Evolutionary conservation across 2,888 invertebrate species (phyloP), one percentile per base, ranked within the genome.

Genomic region (Andrena fulva): DNA sequence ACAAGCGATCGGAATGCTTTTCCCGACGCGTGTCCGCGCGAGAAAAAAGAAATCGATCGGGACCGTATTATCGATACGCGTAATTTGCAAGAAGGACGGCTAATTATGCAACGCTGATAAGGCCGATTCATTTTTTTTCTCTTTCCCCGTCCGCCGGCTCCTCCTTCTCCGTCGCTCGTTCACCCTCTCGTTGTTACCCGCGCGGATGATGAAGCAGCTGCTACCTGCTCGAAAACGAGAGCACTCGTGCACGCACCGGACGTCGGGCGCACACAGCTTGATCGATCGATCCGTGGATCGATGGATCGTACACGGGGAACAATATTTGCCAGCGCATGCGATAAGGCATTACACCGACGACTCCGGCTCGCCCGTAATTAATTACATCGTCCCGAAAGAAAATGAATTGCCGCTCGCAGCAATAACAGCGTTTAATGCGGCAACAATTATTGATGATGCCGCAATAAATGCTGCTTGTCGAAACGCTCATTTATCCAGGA

Each of bases 271-370:
- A 72, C 66, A 67, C 80, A n/a, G 80, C 60, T 87, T 86, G 88
- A 87, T 87, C 87, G 89, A 87, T 87, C 89, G 88, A 82, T 83
- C 71, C 66, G 66, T 72, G 85, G 78, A 82, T 86, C 88, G 87
- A 88, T 80, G 76, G 77, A 86, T 85, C 87, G 80, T 71, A 54
- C 80, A 77, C 75, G 75, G 76, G 85, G 80, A 80, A 85, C 87
- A 77, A 87, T 85, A 83, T 85, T 85, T 77, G 81, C 79, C 78
- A 67, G 74, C 69, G 83, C 77, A 60, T 71, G 63, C 74, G 80
- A 76, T 75, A 80, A 77, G 42, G 70, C 77, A 71, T 80, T 82
- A 80, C 86, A 74, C 74, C 64, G 87, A 68, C 63, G 81, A 80
- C 73, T 56, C 52, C 67, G 60, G 66, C 12, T 16, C 29, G 80